Evolutionary conservation across 2,797 vertebrate genomes (phyloP).

Genomic region (Rhinichthys osculus): DNA sequence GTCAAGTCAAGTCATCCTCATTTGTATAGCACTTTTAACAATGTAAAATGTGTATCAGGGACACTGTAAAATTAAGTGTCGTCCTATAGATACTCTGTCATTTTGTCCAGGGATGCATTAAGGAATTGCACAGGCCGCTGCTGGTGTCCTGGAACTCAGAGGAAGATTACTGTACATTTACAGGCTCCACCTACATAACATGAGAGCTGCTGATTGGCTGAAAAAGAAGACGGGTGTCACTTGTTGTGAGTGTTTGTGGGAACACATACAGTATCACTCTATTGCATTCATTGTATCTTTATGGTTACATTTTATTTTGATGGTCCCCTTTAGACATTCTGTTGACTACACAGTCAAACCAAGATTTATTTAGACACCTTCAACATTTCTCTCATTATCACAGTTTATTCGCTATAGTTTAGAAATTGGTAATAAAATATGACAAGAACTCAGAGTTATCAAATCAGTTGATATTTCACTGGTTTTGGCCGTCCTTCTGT

Average conservation of each 20-base stretch:
- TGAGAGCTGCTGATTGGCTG: not conserved
- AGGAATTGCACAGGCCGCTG: constrained; percentile 65
- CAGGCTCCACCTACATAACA: not conserved
- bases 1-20: no score
- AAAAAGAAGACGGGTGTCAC: not conserved
- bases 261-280: not conserved
- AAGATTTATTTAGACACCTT: no score
- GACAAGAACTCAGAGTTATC: no score
- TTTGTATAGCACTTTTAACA: no score
- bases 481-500: no score
- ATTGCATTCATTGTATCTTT: not conserved
- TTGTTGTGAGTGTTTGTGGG: not conserved
- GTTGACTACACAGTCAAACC: not conserved
- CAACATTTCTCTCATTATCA: no score
- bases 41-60: not conserved
- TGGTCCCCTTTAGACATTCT: not conserved
- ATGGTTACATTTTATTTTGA: not conserved
- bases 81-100: constrained; percentile 33
- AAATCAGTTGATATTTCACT: no score
- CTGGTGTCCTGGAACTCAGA: constrained; percentile 39
- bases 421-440: no score
- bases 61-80: not conserved
- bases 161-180: constrained; percentile 15
- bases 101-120: constrained; percentile 63
- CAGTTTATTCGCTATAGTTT: no score